Percentiles rank a stretch among this genome's conserved stretches.
phyloP scores from a whole-genome alignment of 2,888 invertebrate species.

The Tipula vernalis region DNA sequence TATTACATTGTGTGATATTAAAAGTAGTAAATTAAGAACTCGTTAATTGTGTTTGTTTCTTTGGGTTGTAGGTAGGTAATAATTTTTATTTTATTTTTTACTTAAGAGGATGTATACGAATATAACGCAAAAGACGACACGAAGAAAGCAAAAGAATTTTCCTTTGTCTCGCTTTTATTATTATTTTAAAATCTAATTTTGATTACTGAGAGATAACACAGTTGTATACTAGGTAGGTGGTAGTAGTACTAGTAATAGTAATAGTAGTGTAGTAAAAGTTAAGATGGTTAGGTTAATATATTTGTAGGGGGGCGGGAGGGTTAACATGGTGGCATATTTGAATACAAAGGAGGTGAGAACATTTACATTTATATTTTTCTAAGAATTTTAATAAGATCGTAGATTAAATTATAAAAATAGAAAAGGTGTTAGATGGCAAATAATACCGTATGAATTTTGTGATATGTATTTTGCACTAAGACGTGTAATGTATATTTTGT shows the following conservation, averaged over 20 bases:
- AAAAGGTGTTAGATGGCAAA: not conserved
- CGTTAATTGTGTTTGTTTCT: not conserved
- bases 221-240: not conserved
- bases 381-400: not conserved
- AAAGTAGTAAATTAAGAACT: constrained; percentile 4
- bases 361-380: not conserved
- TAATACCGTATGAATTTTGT: not conserved
- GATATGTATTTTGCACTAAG: not conserved
- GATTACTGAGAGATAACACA: constrained; percentile 4
- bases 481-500: not conserved
- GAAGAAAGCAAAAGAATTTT: not conserved
- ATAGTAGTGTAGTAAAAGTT: not conserved
- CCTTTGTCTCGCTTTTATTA: not conserved
- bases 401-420: not conserved
- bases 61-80: not conserved
- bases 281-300: not conserved
- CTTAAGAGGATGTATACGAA: not conserved
- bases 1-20: not conserved
- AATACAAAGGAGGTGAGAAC: not conserved
- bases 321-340: not conserved
- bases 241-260: not conserved
- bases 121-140: not conserved
- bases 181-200: not conserved
- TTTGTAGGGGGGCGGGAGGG: not conserved
- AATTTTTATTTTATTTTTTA: not conserved